Evolutionary conservation across 2,888 invertebrate species (phyloP), one percentile per base, ranked within the genome.

Genomic region (Andricus quercusramuli): DNA sequence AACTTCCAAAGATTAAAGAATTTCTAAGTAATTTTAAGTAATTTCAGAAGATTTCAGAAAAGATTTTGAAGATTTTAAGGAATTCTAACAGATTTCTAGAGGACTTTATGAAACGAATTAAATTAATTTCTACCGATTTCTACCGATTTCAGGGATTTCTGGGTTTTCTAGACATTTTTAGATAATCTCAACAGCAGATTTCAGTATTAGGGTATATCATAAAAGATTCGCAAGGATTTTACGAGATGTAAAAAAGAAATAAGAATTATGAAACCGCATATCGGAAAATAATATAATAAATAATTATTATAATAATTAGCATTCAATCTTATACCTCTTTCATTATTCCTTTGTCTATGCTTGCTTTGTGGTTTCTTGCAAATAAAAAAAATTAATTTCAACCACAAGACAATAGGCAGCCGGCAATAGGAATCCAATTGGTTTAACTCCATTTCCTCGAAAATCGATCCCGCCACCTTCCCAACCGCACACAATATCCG

Each of bases 341-440:
- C 37, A 9, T 37, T 66, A 13, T 3, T 59, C 59, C 22, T 59
- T 59, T 20, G 15, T 66, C 32, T 66, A 11, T 25, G 29, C 15
- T 64, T 64, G 29, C 64, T 64, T 20, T 66, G 8, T 59, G 22
- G 59, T 59, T 59, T 59, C n/a, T 8, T 37, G 3, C 0, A n/a
- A 66, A 64, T n/a, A 41, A 62, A 70, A 79, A 47, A 22, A 41
- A 67, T n/a, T 66, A 66, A 66, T 66, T 66, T 37, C 64, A 25
- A 17, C 32, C 29, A 17, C 20, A 66, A 66, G 32, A 37, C 20
- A 66, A 66, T 32, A 66, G 32, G 32, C 15, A 20, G 20, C 32
- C 32, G 32, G n/a, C 17, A 17, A 65, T 65, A 29, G 29, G 25
- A 11, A 32, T 66, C 32, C 20, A 20, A 37, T 66, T 66, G 32